Evolutionary conservation across 2,888 invertebrate genomes (phyloP).

Genomic region (Charanyca ferruginea): DNA sequence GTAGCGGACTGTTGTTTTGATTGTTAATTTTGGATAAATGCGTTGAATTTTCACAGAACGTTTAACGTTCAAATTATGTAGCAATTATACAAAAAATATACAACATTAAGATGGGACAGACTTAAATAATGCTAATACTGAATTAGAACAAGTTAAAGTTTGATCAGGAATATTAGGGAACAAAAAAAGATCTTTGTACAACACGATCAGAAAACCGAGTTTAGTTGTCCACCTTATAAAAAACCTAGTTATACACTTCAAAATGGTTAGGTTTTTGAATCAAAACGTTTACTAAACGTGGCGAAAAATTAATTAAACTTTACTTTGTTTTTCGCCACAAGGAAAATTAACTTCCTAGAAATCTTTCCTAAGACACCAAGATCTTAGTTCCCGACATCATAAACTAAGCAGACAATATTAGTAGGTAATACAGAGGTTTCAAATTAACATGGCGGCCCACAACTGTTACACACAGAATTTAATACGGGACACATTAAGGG

Average conservation of each 20-base stretch:
- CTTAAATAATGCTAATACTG: background rate
- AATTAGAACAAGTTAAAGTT: too few relatives aligned
- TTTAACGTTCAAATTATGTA: background rate
- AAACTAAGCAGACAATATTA: slow-evolving; percentile 60
- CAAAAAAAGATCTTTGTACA: too few relatives aligned
- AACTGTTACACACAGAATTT: slow-evolving; percentile 68
- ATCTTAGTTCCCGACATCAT: slow-evolving; percentile 29
- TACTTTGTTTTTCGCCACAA: too few relatives aligned
- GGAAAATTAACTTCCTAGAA: background rate
- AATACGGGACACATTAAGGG: slow-evolving; percentile 66
- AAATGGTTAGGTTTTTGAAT: too few relatives aligned
- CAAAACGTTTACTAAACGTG: too few relatives aligned
- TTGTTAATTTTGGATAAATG: slow-evolving; percentile 28
- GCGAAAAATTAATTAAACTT: too few relatives aligned
- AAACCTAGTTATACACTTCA: too few relatives aligned
- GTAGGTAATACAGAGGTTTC: slow-evolving; percentile 60
- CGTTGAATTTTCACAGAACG: background rate
- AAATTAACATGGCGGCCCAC: slow-evolving; percentile 65
- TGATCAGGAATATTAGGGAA: too few relatives aligned
- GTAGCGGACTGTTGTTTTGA: slow-evolving; percentile 8
- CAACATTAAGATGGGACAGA: background rate
- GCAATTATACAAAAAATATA: background rate
- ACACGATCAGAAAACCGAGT: too few relatives aligned
- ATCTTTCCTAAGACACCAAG: background rate
- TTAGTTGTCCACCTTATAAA: too few relatives aligned